Evolutionary conservation across 2,888 invertebrate species (phyloP).

Genomic region (Trichopoda pennipes): DNA sequence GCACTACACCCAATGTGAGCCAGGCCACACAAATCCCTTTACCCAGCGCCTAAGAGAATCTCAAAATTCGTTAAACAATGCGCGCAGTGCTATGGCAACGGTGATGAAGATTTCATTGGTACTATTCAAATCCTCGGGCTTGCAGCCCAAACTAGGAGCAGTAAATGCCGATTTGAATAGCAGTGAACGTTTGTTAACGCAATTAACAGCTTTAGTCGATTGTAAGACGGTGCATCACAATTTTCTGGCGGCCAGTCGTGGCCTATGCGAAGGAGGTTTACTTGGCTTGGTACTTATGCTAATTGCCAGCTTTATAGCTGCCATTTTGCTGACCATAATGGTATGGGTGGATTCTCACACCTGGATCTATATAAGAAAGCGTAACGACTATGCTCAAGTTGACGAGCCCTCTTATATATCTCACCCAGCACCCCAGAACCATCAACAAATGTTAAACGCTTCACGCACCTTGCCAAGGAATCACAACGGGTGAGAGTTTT

Average conservation of each 20-base stretch:
- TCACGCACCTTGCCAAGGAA: slow-evolving; percentile 82
- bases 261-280: slow-evolving; percentile 91
- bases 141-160: slow-evolving; percentile 88
- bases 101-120: slow-evolving; percentile 81
- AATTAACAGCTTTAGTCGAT: slow-evolving; percentile 87
- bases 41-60: slow-evolving; percentile 91
- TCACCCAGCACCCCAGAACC: slow-evolving; percentile 81
- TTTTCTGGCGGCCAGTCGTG: slow-evolving; percentile 89
- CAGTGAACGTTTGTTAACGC: slow-evolving; percentile 87
- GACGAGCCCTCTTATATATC: slow-evolving; percentile 87
- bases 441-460: slow-evolving; percentile 82
- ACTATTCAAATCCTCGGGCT: slow-evolving; percentile 82
- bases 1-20: slow-evolving; percentile 92
- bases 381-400: slow-evolving; percentile 89
- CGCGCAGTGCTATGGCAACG: slow-evolving; percentile 80
- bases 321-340: slow-evolving; percentile 93
- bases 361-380: slow-evolving; percentile 97
- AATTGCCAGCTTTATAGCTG: slow-evolving; percentile 91
- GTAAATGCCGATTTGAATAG: slow-evolving; percentile 89
- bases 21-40: slow-evolving; percentile 89
- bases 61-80: slow-evolving; percentile 85
- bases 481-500: slow-evolving; percentile 79
- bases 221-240: slow-evolving; percentile 92
- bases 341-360: slow-evolving; percentile 98
- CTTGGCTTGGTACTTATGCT: slow-evolving; percentile 92